Conservation (phyloP, 2,797 vertebrate genomes). For the Pitangus sulphuratus region DNA sequence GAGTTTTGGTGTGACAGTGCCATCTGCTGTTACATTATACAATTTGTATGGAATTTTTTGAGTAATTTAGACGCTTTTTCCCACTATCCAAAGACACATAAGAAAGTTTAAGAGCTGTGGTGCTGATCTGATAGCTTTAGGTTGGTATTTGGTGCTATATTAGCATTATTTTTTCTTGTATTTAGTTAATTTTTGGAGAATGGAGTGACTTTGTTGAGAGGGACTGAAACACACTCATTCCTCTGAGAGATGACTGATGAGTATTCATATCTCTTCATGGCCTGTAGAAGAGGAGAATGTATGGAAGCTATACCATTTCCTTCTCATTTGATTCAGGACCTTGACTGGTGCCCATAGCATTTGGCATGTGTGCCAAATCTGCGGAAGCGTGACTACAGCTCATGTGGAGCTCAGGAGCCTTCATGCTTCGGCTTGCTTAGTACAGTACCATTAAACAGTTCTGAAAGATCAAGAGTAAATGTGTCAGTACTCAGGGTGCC, state of each 20-base stretch:
- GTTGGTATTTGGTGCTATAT: neutral
- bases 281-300: neutral
- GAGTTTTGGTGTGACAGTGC: neutral
- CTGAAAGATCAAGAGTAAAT: neutral
- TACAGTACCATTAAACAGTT: neutral
- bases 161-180: neutral
- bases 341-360: neutral
- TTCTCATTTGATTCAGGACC: neutral
- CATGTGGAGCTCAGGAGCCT: neutral
- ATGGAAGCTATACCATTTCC: neutral
- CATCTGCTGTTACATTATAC: constrained; percentile 19
- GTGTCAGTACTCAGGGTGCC: neutral
- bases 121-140: neutral
- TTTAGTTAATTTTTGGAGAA: neutral
- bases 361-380: neutral
- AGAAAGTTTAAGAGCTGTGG: neutral
- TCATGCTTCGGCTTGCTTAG: neutral
- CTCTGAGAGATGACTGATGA: neutral
- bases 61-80: neutral
- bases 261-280: neutral
- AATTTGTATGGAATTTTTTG: neutral
- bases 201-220: neutral
- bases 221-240: neutral
- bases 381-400: neutral
- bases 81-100: neutral